These are phyloP conservation scores for Enteromius treurensis DNA, from an alignment of 2,797 vertebrate genomes.

Conservation along the genomic window DNA sequence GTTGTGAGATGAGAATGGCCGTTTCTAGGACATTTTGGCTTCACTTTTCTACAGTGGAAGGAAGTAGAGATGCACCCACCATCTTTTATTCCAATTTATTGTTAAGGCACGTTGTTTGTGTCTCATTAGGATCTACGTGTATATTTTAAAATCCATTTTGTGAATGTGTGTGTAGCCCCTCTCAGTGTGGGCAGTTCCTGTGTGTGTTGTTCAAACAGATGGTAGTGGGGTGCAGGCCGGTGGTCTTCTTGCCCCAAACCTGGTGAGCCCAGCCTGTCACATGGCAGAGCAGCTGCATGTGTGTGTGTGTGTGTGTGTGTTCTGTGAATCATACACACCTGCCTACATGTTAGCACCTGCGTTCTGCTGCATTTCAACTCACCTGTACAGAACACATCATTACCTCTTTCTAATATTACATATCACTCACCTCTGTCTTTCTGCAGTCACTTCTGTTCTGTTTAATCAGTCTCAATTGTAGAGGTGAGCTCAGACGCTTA, in stretches of 20 bases:
- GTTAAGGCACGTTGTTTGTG: not conserved
- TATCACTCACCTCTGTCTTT: slow-evolving; percentile 42
- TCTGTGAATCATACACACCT: slow-evolving; percentile 14
- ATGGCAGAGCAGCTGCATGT: slow-evolving; percentile 28
- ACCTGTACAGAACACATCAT: not conserved
- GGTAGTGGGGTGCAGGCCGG: slow-evolving; percentile 5
- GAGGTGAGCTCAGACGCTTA: not conserved
- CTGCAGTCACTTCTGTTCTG: not conserved
- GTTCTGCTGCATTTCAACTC: not conserved
- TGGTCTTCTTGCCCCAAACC: slow-evolving; percentile 61
- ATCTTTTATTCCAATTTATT: not conserved
- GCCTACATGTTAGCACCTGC: not conserved
- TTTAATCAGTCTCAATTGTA: not conserved
- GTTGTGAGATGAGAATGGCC: not conserved
- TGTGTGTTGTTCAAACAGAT: slow-evolving; percentile 28
- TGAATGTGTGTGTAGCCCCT: slow-evolving; percentile 11
- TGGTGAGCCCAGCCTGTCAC: slow-evolving; percentile 60
- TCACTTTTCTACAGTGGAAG: not conserved
- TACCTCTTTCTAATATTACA: not conserved
- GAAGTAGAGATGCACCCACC: not conserved
- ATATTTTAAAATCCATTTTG: slow-evolving; percentile 16
- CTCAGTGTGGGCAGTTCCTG: not conserved
- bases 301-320: slow-evolving; percentile 31
- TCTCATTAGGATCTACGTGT: slow-evolving; percentile 3
- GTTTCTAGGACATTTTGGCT: not conserved